These are phyloP conservation scores for Eolophus roseicapilla DNA, from an alignment of 2,113 vertebrate genomes.

Conservation along the genomic window DNA sequence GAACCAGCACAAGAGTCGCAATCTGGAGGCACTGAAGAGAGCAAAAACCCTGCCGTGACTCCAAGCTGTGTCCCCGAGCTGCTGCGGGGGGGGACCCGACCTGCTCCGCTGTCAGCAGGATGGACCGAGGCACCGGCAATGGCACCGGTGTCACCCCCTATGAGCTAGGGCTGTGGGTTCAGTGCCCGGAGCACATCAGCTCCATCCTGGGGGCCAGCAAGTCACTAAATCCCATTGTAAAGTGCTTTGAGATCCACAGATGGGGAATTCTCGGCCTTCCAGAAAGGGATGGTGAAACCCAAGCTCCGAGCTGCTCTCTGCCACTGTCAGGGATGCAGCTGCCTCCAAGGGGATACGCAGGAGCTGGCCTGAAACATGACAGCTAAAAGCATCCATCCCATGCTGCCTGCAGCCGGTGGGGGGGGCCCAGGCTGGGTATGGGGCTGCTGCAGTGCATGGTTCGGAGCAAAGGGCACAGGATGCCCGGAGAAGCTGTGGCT, in stretches of 20 bases:
- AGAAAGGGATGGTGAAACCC: neutral
- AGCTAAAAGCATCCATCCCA: neutral
- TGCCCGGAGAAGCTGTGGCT: neutral
- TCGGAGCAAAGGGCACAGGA: neutral
- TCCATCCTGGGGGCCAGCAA: fast-evolving
- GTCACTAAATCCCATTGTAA: neutral
- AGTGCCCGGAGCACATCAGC: fast-evolving
- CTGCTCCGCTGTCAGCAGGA: neutral
- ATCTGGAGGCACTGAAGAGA: slow-evolving; percentile 65
- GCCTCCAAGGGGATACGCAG: fast-evolving
- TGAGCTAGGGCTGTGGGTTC: neutral
- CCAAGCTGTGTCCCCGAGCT: neutral
- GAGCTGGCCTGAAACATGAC: neutral
- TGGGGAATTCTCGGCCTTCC: neutral
- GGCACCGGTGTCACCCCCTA: neutral
- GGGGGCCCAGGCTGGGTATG: neutral
- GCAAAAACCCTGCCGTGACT: slow-evolving; percentile 28
- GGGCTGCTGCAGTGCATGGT: neutral
- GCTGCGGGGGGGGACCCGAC: neutral
- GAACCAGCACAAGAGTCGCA: slow-evolving; percentile 41
- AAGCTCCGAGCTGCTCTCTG: neutral
- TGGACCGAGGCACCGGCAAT: neutral
- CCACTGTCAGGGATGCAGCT: neutral
- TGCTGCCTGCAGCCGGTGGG: fast-evolving
- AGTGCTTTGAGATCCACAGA: neutral